phyloP scores from a whole-genome alignment of 2,888 invertebrate species.

The Vannuccia rotundouncinata region DNA sequence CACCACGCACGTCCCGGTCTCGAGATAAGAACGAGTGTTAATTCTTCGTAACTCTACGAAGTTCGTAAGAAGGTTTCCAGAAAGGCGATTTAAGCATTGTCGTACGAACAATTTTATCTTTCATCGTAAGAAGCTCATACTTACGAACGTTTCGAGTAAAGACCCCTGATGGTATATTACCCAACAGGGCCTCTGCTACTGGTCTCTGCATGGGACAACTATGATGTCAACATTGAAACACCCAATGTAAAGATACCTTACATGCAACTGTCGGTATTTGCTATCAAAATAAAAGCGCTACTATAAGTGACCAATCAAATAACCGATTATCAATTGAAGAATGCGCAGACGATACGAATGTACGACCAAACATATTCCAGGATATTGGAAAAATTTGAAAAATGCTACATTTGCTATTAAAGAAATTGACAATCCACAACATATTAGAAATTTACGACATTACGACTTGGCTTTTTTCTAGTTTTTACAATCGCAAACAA shows the following conservation, averaged over 20 bases:
- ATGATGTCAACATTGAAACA: slow-evolving; percentile 36
- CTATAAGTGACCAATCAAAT: not conserved
- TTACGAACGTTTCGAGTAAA: too few species aligned
- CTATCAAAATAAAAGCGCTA: not conserved
- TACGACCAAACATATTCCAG: not conserved
- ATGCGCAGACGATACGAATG: not conserved
- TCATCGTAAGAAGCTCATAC: too few species aligned
- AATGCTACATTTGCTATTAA: slow-evolving; percentile 13
- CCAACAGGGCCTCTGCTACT: slow-evolving; percentile 14
- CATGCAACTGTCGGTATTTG: slow-evolving; percentile 23
- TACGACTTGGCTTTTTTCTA: not conserved
- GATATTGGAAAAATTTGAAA: not conserved
- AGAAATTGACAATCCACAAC: not conserved
- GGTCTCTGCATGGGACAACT: slow-evolving; percentile 39
- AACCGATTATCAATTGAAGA: not conserved
- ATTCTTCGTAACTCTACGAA: too few species aligned
- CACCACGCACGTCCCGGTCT: too few species aligned
- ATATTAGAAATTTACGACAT: not conserved
- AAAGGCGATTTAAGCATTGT: too few species aligned
- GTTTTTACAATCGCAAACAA: not conserved
- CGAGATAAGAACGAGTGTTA: too few species aligned
- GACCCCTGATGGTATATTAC: slow-evolving; percentile 35
- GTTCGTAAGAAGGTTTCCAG: too few species aligned
- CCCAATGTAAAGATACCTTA: not conserved
- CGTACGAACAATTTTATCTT: too few species aligned